Base-by-base conservation (phyloP, 2,888 invertebrate genomes). In the Alloplasta piceator region DNA sequence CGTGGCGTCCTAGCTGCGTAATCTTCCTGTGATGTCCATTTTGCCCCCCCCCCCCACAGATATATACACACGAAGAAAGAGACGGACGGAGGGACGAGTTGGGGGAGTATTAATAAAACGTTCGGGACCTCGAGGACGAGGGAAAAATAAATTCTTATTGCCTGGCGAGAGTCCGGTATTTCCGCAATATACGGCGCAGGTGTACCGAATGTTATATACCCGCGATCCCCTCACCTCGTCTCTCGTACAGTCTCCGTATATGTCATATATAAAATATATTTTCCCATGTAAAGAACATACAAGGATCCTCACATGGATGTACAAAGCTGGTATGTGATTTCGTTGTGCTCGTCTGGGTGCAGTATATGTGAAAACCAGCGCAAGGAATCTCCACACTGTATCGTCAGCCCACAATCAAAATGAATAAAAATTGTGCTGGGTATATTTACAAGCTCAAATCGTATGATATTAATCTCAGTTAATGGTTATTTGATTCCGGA, bases 161-260 rank as follows among this genome's bases (percentile, higher is more conserved):
- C 89, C 87, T 89, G 89, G 88, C 88, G 87, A 89, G 90, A 90
- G 90, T 91, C 90, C 90, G 88, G 91, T 88, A 88, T 90, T 91
- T 91, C 89, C 90, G 91, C 90, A 91, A 92, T 91, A 91, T 91
- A 91, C 89, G 88, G 89, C 90, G 88, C 91, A 91, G 91, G 91
- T 92, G 92, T 90, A 88, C 90, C 88, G 86, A 91, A 91, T 91
- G 91, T 90, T 89, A 87, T 26, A 26, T 82, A 84, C 82, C 75
- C 84, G 64, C 82, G 83, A 43, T 46, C 72, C 52, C 74, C 56
- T 56, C 73, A 64, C 74, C 50, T 56, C 73, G 67, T 82, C 84
- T 82, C 83, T 67, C 68, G 61, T 70, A 36, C 71, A 66, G 70
- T 66, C 79, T 66, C 71, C 72, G 52, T 82, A 77, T 61, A 72